Evolutionary conservation across 2,888 invertebrate genomes (phyloP).

Genomic region (Escarpia spicata): DNA sequence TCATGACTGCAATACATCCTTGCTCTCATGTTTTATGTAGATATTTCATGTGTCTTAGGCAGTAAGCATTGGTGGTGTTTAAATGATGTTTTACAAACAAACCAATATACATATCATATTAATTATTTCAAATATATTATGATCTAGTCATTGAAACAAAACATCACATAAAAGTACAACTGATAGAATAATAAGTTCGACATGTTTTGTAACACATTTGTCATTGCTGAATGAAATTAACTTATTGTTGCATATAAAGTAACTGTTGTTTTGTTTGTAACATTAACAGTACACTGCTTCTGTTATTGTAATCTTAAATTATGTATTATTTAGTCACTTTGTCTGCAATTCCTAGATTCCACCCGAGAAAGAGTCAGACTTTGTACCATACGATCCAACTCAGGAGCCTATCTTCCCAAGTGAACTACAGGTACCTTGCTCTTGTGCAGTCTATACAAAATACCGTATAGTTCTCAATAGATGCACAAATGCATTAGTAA

Average conservation of each 20-base stretch:
- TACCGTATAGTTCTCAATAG: neutral
- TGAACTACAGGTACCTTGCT: constrained; percentile 74
- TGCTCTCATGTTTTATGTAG: neutral
- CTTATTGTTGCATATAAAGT: too few relatives aligned
- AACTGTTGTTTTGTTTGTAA: neutral
- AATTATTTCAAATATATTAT: too few relatives aligned
- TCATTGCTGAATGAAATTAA: too few relatives aligned
- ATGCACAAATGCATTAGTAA: neutral
- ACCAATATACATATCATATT: too few relatives aligned
- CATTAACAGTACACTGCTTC: neutral
- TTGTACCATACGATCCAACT: constrained; percentile 78
- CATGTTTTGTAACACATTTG: too few relatives aligned
- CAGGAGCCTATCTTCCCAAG: constrained; percentile 95
- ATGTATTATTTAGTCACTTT: neutral
- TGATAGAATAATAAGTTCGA: too few relatives aligned
- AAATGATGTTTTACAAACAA: too few relatives aligned
- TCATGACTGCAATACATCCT: neutral
- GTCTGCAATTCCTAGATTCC: neutral
- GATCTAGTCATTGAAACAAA: too few relatives aligned
- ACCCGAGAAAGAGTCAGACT: constrained; percentile 63
- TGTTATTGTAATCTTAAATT: neutral
- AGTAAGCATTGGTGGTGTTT: too few relatives aligned
- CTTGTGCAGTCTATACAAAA: neutral
- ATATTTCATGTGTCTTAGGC: neutral
- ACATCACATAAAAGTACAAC: too few relatives aligned